A percentile compares a stretch with the other conserved stretches of the same genome.
Evolutionary conservation across 2,797 vertebrate species (phyloP).

Genomic region (Labroides dimidiatus): DNA sequence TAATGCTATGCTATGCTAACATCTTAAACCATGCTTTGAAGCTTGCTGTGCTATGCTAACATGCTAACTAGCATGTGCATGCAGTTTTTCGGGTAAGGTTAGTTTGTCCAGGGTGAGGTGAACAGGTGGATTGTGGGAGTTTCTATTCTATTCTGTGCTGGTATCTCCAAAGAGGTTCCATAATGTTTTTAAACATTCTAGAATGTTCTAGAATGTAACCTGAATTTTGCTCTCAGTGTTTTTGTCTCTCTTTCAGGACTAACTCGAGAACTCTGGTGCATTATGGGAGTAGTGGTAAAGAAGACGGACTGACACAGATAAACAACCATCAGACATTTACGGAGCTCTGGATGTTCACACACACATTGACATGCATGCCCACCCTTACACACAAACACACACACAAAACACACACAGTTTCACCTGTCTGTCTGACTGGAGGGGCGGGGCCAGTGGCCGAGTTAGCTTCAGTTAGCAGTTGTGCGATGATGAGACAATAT

Average conservation of each 20-base stretch:
- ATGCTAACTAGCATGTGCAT: constrained; percentile 12
- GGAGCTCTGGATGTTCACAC: constrained; percentile 20
- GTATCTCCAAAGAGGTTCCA: too few relatives aligned
- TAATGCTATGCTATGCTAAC: constrained; percentile 19
- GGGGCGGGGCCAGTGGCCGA: background rate
- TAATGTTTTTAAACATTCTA: too few relatives aligned
- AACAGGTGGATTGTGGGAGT: too few relatives aligned
- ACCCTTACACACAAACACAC: background rate
- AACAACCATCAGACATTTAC: background rate
- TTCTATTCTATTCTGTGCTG: too few relatives aligned
- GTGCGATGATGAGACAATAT: background rate
- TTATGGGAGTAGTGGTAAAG: constrained; percentile 43
- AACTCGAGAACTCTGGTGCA: constrained; percentile 38
- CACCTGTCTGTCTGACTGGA: constrained; percentile 6
- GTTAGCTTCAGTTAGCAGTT: constrained; percentile 28
- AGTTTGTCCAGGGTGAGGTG: too few relatives aligned
- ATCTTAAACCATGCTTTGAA: background rate
- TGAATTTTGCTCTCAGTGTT: background rate
- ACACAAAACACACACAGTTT: constrained; percentile 12
- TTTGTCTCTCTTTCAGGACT: constrained; percentile 65
- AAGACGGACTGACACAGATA: constrained; percentile 2
- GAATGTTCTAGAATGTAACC: too few relatives aligned
- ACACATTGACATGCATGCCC: background rate
- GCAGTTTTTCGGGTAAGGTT: background rate
- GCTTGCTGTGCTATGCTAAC: constrained; percentile 1